These are phyloP conservation scores for Brachionus angularis DNA, from an alignment of 1,140 invertebrate species.

Conservation along the genomic window DNA sequence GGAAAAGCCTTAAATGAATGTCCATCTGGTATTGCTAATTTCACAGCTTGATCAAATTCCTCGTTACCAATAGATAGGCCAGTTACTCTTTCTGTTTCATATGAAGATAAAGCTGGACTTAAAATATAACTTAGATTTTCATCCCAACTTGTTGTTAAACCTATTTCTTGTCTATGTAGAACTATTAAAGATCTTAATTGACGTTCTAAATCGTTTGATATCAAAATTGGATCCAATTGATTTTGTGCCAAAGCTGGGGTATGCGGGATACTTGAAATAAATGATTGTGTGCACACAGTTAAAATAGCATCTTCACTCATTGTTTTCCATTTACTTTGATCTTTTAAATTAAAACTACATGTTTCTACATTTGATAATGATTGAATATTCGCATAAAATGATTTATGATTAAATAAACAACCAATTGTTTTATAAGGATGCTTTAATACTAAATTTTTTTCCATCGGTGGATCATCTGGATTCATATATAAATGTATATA, in stretches of 20 bases:
- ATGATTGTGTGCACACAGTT: conserved; percentile 50
- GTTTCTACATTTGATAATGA: conserved; percentile 53
- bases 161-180: conserved; percentile 50
- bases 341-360: conserved; percentile 54
- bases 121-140: conserved; percentile 56
- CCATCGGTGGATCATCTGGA: conserved; percentile 53
- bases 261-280: conserved; percentile 49
- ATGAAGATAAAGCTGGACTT: conserved; percentile 55
- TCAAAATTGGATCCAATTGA: conserved; percentile 47
- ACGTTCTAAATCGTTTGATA: conserved; percentile 56
- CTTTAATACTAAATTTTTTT: conserved; percentile 49
- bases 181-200: conserved; percentile 49
- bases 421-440: conserved; percentile 58
- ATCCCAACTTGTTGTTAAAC: conserved; percentile 57
- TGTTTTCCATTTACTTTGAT: conserved; percentile 56
- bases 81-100: conserved; percentile 55
- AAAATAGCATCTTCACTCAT: conserved; percentile 57
- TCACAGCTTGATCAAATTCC: conserved; percentile 57
- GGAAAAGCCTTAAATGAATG: conserved; percentile 60
- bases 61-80: conserved; percentile 56
- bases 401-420: conserved; percentile 58
- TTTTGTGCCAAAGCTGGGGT: conserved; percentile 51
- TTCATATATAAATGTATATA: conserved; percentile 54
- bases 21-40: conserved; percentile 55
- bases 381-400: conserved; percentile 59